phyloP scores from a whole-genome alignment of 2,797 vertebrate species.

The Setipinna tenuifilis region DNA sequence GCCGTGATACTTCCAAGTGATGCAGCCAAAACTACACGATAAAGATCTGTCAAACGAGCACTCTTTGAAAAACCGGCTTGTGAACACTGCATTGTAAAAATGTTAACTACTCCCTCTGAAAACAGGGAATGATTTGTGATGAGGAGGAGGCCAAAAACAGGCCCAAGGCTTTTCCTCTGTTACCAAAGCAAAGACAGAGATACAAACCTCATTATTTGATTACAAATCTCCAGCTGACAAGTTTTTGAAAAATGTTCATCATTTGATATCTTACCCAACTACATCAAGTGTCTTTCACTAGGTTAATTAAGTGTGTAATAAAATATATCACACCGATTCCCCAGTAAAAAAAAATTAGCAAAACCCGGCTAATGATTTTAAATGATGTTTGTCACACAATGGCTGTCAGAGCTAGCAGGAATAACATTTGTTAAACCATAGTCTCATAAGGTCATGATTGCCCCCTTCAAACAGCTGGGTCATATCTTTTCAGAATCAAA shows the following conservation, averaged over 20 bases:
- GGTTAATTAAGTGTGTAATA: background rate
- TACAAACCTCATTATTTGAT: constrained; percentile 15
- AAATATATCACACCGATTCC: background rate
- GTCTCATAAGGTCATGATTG: background rate
- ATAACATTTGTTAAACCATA: background rate
- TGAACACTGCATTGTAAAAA: constrained; percentile 30
- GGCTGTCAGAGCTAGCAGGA: background rate
- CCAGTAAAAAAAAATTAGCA: background rate
- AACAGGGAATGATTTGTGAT: constrained; percentile 26
- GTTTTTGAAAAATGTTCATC: background rate
- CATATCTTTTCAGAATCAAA: background rate
- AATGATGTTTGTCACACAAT: background rate
- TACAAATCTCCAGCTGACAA: background rate
- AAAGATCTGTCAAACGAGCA: constrained; percentile 43
- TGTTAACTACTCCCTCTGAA: constrained; percentile 27
- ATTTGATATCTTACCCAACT: constrained; percentile 18
- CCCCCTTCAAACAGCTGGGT: background rate
- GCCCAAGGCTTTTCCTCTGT: background rate
- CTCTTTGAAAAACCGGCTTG: constrained; percentile 40
- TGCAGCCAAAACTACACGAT: constrained; percentile 30
- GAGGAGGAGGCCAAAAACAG: background rate
- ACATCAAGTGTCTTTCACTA: background rate
- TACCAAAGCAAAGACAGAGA: background rate
- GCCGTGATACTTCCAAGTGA: constrained; percentile 27
- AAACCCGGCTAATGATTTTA: background rate